Conservation (phyloP, 1,140 invertebrate genomes). For the Diorhabda elongata region DNA sequence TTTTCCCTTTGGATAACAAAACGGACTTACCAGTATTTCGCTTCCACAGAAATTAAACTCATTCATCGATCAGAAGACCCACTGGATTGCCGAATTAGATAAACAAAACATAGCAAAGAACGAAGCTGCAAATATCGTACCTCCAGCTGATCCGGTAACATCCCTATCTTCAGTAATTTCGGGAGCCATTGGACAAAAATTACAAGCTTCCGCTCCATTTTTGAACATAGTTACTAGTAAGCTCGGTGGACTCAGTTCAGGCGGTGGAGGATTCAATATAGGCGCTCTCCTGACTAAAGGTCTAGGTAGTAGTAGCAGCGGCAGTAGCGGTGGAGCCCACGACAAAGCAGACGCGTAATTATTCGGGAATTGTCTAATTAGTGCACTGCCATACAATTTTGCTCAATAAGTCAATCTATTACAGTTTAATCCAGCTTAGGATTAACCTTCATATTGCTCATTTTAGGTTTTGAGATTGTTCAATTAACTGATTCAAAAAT, state of each 20-base stretch:
- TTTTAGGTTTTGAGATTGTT: too few species aligned
- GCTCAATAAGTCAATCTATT: too few species aligned
- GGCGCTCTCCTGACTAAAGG: constrained; percentile 40
- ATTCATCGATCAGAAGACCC: constrained; percentile 69
- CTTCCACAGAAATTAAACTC: constrained; percentile 67
- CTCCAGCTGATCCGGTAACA: constrained; percentile 48
- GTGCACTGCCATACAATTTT: too few species aligned
- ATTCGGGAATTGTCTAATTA: too few species aligned
- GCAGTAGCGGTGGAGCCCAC: neutral
- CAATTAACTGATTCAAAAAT: too few species aligned
- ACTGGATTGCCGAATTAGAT: constrained; percentile 62
- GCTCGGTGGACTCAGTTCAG: constrained; percentile 54
- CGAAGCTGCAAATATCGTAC: constrained; percentile 65
- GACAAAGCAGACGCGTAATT: too few species aligned
- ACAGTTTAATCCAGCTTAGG: too few species aligned
- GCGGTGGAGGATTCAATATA: constrained; percentile 49
- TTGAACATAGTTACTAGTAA: constrained; percentile 54
- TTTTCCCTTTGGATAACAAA: too few species aligned
- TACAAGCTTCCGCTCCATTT: constrained; percentile 56
- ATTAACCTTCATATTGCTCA: too few species aligned
- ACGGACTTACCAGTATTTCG: too few species aligned
- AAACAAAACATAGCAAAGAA: constrained; percentile 69
- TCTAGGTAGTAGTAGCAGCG: constrained; percentile 30
- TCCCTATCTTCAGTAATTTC: constrained; percentile 52
- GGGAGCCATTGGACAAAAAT: constrained; percentile 49